A percentile compares a stretch with the other conserved stretches of the same genome.
Evolutionary conservation across 92 coral and sea anemone species (phyloP).

Genomic region (Siderastrea siderea): DNA sequence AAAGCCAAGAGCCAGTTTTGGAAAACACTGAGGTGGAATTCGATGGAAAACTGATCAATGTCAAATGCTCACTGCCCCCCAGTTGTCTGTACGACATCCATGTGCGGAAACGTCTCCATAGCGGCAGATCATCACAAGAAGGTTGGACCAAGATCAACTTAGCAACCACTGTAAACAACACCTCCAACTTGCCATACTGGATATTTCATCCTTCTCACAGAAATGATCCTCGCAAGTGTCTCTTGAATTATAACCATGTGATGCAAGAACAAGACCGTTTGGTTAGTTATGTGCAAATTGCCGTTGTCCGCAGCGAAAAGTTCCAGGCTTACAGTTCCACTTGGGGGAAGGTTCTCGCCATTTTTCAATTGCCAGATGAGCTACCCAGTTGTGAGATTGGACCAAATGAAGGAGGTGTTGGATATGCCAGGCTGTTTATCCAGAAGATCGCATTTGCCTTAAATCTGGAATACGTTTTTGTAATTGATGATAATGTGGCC

Average conservation of each 20-base stretch:
- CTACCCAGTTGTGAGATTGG: conserved; percentile 39
- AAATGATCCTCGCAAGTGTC: conserved; percentile 60
- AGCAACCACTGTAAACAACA: neutral
- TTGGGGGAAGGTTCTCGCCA: conserved; percentile 65
- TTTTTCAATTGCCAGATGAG: conserved; percentile 52
- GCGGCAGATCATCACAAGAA: neutral
- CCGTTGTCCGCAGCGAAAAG: conserved; percentile 53
- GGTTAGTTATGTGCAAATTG: conserved; percentile 44
- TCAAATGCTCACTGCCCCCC: conserved; percentile 20
- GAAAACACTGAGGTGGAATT: neutral
- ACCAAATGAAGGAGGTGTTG: conserved; percentile 56
- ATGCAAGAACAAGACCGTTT: conserved; percentile 7
- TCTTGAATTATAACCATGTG: conserved; percentile 56
- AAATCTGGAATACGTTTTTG: conserved; percentile 55
- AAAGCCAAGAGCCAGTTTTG: conserved; percentile 25
- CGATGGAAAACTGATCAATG: neutral
- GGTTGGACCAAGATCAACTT: neutral
- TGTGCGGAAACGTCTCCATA: neutral
- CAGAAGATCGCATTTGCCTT: conserved; percentile 47
- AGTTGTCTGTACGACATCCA: neutral
- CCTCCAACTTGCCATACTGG: conserved; percentile 23
- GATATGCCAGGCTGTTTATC: conserved; percentile 60
- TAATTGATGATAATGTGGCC: conserved; percentile 63
- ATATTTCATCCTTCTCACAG: conserved; percentile 71
- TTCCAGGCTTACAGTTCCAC: conserved; percentile 38